phyloP scores from a whole-genome alignment of 2,888 invertebrate species.

The Apamea crenata region DNA sequence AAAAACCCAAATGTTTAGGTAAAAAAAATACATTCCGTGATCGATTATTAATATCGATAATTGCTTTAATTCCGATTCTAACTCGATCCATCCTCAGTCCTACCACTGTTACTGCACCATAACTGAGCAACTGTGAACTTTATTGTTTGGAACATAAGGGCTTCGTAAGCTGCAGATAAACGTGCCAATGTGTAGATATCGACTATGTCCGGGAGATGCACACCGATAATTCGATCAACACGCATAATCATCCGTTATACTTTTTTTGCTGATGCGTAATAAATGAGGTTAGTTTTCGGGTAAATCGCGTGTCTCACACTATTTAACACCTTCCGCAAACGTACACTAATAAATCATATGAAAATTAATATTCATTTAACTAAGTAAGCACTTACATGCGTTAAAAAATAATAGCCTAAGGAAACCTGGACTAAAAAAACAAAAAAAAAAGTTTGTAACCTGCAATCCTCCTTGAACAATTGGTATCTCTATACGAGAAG shows the following conservation, averaged over 20 bases:
- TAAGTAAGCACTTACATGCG: background rate
- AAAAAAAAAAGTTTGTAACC: too few species aligned
- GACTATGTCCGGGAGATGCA: conserved; percentile 84
- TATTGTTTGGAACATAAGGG: conserved; percentile 55
- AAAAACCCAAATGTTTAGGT: conserved; percentile 18
- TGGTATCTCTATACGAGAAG: background rate
- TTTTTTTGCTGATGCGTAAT: conserved; percentile 64
- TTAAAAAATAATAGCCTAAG: background rate
- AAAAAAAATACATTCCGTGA: conserved; percentile 53
- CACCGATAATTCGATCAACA: conserved; percentile 85
- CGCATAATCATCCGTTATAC: conserved; percentile 75
- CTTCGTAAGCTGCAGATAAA: conserved; percentile 15
- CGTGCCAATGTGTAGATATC: conserved; percentile 69
- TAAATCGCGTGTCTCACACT: conserved; percentile 40
- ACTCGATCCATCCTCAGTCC: conserved; percentile 75
- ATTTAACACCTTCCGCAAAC: conserved; percentile 16
- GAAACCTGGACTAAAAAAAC: background rate
- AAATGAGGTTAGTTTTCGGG: conserved; percentile 45
- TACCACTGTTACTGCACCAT: conserved; percentile 39
- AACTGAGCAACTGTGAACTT: conserved; percentile 57
- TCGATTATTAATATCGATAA: conserved; percentile 74
- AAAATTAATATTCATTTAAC: background rate
- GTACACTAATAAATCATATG: conserved; percentile 5
- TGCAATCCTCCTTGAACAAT: background rate
- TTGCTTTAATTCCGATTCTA: conserved; percentile 78